phyloP scores from a whole-genome alignment of 2,888 invertebrate species.

The Ophraella communa region DNA sequence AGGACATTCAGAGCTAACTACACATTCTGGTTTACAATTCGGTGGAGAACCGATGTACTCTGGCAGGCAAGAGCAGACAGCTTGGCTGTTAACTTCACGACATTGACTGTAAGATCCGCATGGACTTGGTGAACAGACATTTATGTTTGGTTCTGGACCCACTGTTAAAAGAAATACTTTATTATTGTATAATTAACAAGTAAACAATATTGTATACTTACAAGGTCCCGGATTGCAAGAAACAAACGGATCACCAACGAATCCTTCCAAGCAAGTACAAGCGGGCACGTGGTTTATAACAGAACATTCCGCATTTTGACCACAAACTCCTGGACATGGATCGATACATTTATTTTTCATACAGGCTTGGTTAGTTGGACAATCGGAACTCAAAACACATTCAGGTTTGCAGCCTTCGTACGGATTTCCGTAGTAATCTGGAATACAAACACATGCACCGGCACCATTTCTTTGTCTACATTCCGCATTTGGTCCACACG shows the following conservation, averaged over 20 bases:
- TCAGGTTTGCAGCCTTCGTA: conserved; percentile 87
- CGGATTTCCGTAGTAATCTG: conserved; percentile 84
- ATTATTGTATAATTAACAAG: background rate
- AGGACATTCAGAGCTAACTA: conserved; percentile 77
- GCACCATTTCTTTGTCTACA: conserved; percentile 79
- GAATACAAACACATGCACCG: conserved; percentile 80
- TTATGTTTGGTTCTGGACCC: conserved; percentile 48
- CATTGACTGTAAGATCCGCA: conserved; percentile 82
- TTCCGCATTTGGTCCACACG: conserved; percentile 85
- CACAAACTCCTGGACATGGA: conserved; percentile 87
- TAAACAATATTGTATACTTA: background rate
- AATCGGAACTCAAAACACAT: conserved; percentile 86
- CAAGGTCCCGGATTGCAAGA: conserved; percentile 58
- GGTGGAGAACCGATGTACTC: conserved; percentile 77
- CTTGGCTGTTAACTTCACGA: conserved; percentile 69
- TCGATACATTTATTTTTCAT: conserved; percentile 83
- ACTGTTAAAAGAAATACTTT: conserved; percentile 22
- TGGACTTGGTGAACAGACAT: conserved; percentile 74
- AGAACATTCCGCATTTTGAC: conserved; percentile 80
- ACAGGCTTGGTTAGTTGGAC: conserved; percentile 82
- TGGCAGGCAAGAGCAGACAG: conserved; percentile 76
- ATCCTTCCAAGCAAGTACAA: conserved; percentile 77
- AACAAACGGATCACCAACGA: conserved; percentile 75
- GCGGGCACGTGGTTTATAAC: conserved; percentile 87
- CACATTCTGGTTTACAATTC: conserved; percentile 78